A percentile compares a stretch with the other conserved stretches of the same genome.
Conservation (phyloP, 2,888 invertebrate species). For the Hemaris fuciformis region DNA sequence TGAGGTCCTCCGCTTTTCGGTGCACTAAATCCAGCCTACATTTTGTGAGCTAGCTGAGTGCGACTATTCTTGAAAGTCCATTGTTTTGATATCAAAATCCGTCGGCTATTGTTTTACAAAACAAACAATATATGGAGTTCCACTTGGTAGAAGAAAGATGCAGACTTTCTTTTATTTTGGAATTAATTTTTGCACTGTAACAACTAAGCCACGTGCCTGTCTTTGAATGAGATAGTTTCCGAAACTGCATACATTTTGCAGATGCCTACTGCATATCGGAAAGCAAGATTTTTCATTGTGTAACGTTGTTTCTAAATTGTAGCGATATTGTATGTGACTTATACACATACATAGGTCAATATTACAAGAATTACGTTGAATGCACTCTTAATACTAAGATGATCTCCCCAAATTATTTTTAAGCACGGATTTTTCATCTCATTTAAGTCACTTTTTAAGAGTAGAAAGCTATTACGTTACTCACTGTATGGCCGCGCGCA, state of each 20-base stretch:
- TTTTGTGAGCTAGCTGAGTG: background rate
- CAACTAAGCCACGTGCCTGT: background rate
- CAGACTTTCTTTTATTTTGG: background rate
- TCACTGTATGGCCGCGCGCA: too few species aligned
- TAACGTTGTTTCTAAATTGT: too few species aligned
- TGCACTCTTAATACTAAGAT: too few species aligned
- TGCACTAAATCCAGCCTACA: background rate
- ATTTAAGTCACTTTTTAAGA: too few species aligned
- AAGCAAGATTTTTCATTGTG: background rate
- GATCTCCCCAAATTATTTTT: too few species aligned
- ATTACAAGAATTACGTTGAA: too few species aligned
- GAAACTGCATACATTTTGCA: background rate
- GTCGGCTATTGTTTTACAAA: background rate
- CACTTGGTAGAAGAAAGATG: background rate
- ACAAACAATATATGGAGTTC: background rate
- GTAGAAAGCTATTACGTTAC: too few species aligned
- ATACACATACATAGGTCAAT: too few species aligned
- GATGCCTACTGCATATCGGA: background rate
- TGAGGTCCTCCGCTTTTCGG: background rate
- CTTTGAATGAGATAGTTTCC: background rate
- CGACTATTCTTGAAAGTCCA: background rate
- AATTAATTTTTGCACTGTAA: background rate
- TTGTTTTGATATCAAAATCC: slow-evolving; percentile 1
- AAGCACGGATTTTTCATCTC: too few species aligned
- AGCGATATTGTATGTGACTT: too few species aligned